Evolutionary conservation across 2,113 vertebrate genomes (phyloP).

Genomic region (Cynoglossus semilaevis): DNA sequence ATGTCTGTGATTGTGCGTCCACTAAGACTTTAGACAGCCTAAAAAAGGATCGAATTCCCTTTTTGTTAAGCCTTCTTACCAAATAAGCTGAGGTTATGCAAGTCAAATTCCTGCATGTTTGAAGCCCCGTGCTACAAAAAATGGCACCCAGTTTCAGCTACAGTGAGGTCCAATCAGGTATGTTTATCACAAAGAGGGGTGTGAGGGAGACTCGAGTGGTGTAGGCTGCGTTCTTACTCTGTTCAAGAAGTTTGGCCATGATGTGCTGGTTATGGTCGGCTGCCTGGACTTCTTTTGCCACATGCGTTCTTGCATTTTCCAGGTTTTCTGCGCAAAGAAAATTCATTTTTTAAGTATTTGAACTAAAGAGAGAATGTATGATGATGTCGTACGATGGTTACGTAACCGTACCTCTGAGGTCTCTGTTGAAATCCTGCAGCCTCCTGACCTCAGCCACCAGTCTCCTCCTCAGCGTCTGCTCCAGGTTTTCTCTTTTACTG

Average conservation of each 20-base stretch:
- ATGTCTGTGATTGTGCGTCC: not conserved
- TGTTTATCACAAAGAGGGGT: constrained; percentile 38
- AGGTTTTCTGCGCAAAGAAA: constrained; percentile 81
- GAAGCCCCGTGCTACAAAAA: constrained; percentile 42
- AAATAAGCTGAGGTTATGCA: constrained; percentile 61
- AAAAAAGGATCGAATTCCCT: constrained; percentile 37
- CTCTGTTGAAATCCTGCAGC: constrained; percentile 95
- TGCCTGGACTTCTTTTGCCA: constrained; percentile 84
- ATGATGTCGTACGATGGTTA: not conserved
- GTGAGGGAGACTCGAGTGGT: no score
- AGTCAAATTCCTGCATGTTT: constrained; percentile 60
- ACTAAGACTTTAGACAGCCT: not conserved
- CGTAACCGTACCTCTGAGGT: constrained; percentile 84
- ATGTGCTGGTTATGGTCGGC: constrained; percentile 89
- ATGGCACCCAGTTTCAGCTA: constrained; percentile 32
- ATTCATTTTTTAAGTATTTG: not conserved
- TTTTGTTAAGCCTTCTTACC: constrained; percentile 49
- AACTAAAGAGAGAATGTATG: not conserved
- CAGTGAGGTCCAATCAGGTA: constrained; percentile 39
- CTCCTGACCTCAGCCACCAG: constrained; percentile 89
- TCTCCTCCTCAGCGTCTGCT: constrained; percentile 93
- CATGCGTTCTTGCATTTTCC: constrained; percentile 89
- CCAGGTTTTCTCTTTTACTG: constrained; percentile 89
- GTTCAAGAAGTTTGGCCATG: constrained; percentile 91
- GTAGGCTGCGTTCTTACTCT: constrained; percentile 85